Evolutionary conservation across 2,113 vertebrate species (phyloP).

Genomic region (Ancistrus triradiatus): DNA sequence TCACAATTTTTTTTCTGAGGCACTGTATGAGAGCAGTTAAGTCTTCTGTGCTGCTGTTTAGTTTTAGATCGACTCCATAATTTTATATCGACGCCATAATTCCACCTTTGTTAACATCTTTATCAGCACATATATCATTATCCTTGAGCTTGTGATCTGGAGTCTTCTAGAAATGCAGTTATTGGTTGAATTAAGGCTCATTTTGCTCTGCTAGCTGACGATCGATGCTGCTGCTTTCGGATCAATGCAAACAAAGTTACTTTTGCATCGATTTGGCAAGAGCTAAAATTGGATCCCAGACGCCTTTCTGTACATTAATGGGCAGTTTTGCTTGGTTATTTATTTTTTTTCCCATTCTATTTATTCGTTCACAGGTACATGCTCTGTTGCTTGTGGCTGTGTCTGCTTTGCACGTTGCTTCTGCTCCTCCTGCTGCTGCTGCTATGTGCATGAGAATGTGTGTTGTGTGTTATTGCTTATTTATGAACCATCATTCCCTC

Average conservation of each 20-base stretch:
- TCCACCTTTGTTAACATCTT: not conserved
- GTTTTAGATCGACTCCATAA: too few relatives aligned
- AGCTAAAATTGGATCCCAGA: constrained; percentile 18
- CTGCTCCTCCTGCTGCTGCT: too few relatives aligned
- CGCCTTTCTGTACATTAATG: constrained; percentile 1
- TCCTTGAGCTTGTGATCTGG: not conserved
- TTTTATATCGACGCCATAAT: not conserved
- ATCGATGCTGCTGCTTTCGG: constrained; percentile 13
- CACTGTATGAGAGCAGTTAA: too few relatives aligned
- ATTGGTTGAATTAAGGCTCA: not conserved
- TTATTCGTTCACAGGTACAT: constrained; percentile 33
- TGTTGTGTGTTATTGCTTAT: constrained; percentile 20
- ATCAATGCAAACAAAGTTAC: constrained; percentile 12
- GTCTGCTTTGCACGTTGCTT: constrained; percentile 16
- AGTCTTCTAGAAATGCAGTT: not conserved
- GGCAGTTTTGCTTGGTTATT: constrained; percentile 22
- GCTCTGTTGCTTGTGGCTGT: constrained; percentile 31
- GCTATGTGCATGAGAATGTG: constrained; percentile 10
- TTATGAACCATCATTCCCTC: too few relatives aligned
- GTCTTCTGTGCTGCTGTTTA: too few relatives aligned
- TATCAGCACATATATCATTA: not conserved
- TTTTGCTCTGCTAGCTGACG: constrained; percentile 1
- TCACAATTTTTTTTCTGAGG: too few relatives aligned
- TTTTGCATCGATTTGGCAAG: constrained; percentile 16
- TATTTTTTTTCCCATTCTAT: constrained; percentile 16